Evolutionary conservation across 2,113 vertebrate genomes (phyloP), one percentile per base, ranked within the genome.

Genomic region (Mastomys coucha): DNA sequence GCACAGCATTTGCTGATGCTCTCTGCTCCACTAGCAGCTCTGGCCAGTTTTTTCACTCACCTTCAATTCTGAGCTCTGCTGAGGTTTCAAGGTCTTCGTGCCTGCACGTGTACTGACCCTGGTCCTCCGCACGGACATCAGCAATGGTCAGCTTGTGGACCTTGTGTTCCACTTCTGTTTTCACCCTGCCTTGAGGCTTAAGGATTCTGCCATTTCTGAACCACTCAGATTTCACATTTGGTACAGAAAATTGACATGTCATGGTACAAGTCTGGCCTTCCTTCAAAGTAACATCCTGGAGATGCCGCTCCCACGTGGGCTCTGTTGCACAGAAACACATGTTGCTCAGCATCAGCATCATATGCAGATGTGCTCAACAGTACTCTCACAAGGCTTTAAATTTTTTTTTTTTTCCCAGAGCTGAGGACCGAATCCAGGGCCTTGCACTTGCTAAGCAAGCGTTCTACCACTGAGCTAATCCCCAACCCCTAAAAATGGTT

Each of bases 11-110:
- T 36, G 67, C 51, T 51, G 0, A 0, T 49, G 73, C 13, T 2
- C 5, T 19, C 0, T 0, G n/a, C 45, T 51, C 0, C 5, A 0
- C 28, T 42, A 39, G 3, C 4, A 11, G 28, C 26, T 72, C 42
- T 22, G n/a, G 4, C 65, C 5, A 45, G 31, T 91, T 42, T 85
- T 85, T 81, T 97, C 97, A 99, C 99, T 96, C 98, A 99, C 99
- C 99, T 99, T 99, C 99, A 39, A 99, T 99, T 96, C 98, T 99
- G 97, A 99, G 99, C 96, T 99, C 99, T 86, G 99, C 99, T 0
- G 99, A 98, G 39, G 99, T 99, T 98, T 99, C 99, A 93, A 99
- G 98, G 98, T 98, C 98, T 97, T 99, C 98, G 97, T 99, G 99
- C 90, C 97, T 99, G 99, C 99, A 99, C 97, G 99, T 98, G 92